A percentile compares a stretch with the other conserved stretches of the same genome.
phyloP scores from a whole-genome alignment of 2,888 invertebrate species.

The Petrolisthes manimaculis region DNA sequence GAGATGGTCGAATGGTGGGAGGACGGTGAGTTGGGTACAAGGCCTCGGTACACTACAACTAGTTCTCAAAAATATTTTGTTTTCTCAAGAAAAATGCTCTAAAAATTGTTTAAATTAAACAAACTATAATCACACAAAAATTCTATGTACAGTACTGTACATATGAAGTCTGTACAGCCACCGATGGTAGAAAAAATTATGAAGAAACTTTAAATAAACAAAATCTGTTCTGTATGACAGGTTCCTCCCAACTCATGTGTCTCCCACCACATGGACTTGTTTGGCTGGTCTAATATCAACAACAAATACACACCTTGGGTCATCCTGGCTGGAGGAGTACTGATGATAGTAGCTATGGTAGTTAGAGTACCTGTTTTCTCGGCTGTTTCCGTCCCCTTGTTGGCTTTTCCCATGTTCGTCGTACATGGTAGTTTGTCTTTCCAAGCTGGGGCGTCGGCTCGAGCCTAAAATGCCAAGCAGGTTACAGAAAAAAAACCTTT shows the following conservation, averaged over 20 bases:
- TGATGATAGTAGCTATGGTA: conserved; percentile 66
- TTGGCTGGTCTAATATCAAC: background rate
- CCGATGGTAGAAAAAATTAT: too few species aligned
- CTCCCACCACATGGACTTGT: background rate
- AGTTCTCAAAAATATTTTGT: background rate
- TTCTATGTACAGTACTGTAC: background rate
- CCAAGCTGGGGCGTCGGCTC: conserved; percentile 80
- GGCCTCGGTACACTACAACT: background rate
- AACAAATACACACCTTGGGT: conserved; percentile 48
- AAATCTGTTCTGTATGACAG: background rate
- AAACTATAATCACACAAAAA: background rate
- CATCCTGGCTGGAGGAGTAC: conserved; percentile 60
- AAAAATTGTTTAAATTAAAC: conserved; percentile 4
- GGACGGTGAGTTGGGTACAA: background rate
- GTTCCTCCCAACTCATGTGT: background rate
- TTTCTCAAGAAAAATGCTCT: background rate
- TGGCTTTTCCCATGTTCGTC: conserved; percentile 77
- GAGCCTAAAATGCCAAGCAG: conserved; percentile 29
- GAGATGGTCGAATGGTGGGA: conserved; percentile 35
- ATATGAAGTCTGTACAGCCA: background rate
- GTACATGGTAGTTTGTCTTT: conserved; percentile 83
- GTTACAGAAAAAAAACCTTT: too few species aligned
- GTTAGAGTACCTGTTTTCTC: conserved; percentile 66
- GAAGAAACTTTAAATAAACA: too few species aligned
- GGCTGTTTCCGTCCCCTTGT: conserved; percentile 66